phyloP scores from a whole-genome alignment of 2,888 invertebrate species.

The Eubasilissa splendida region DNA sequence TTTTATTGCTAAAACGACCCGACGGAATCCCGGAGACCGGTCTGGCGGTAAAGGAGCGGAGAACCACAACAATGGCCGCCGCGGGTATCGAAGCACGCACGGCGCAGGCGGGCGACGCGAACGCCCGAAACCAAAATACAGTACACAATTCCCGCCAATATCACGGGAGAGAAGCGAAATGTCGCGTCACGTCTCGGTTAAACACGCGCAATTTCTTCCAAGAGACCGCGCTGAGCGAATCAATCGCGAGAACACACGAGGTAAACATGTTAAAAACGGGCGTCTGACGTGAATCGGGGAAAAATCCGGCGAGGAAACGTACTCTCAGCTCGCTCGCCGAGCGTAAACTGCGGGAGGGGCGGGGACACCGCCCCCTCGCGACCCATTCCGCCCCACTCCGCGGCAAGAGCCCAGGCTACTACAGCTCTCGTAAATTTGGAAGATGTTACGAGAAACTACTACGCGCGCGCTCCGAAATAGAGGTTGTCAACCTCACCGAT shows the following conservation, averaged over 20 bases:
- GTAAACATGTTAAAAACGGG: constrained; percentile 51
- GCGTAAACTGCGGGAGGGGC: constrained; percentile 48
- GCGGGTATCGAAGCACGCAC: constrained; percentile 58
- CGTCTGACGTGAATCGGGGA: constrained; percentile 30
- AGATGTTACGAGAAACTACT: constrained; percentile 55
- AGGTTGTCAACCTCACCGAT: constrained; percentile 40
- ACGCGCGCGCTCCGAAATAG: constrained; percentile 44
- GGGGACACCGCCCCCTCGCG: constrained; percentile 41
- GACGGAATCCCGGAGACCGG: constrained; percentile 6
- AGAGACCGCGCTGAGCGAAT: constrained; percentile 9
- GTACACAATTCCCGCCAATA: constrained; percentile 50
- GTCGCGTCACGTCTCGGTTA: constrained; percentile 18
- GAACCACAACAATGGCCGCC: constrained; percentile 58
- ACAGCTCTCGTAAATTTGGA: constrained; percentile 55
- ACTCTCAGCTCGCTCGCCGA: constrained; percentile 12
- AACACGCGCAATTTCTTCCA: constrained; percentile 15
- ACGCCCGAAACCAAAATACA: constrained; percentile 38
- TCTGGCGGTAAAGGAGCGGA: constrained; percentile 38
- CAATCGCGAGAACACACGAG: constrained; percentile 33
- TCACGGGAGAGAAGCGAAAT: constrained; percentile 42
- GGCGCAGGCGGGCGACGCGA: constrained; percentile 54
- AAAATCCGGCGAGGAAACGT: constrained; percentile 4
- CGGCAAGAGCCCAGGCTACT: constrained; percentile 44
- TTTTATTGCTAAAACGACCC: not conserved
- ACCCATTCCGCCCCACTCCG: constrained; percentile 38